Evolutionary conservation across 1,140 invertebrate genomes (phyloP), one percentile per base, ranked within the genome.

Genomic region (Euglossa dilemma): DNA sequence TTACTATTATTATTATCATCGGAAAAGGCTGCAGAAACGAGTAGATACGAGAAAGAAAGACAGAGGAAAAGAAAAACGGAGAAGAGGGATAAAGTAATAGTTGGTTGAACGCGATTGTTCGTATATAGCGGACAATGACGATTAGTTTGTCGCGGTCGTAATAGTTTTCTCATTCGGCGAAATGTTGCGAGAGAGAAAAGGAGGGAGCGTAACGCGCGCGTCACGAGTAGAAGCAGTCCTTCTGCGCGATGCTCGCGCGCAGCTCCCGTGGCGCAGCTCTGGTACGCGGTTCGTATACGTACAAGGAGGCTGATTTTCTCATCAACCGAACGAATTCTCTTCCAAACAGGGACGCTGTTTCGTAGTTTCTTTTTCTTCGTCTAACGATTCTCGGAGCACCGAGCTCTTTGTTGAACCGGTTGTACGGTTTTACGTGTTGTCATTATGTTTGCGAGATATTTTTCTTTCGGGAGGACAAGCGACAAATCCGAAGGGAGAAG

Each of bases 1-100:
- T 36, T 88, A 83, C 74, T 85, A 80, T 9, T 28, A 63, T 20
- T 36, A 36, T 36, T 36, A 36, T 36, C 36, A 36, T 36, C 36
- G 9, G 23, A 81, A 85, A 87, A 54, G 63, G 85, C 43, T 70
- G 61, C 57, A 85, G 54, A 36, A 82, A 71, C 66, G 50, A 77
- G 56, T 50, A 84, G 47, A 56, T 14, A 50, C 18, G 71, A 73
- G 52, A 73, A 54, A 73, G 72, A 47, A 57, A 73, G 47, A 56
- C 8, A 25, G 47, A 54, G n/a, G 18, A 12, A 59, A 47, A 70
- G 6, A 18, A n/a, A 74, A 64, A 74, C 11, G 7, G 18, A 20
- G 11, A 73, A 73, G 23, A 45, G 14, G 23, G 69, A 57, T 72
- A 71, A 43, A 78, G 71, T 45, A 78, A 82, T 57, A 57, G 75